A percentile compares a stretch with the other conserved stretches of the same genome.
These are phyloP conservation scores for Chloroclysta siterata DNA, from an alignment of 2,888 invertebrate genomes.

Conservation along the genomic window DNA sequence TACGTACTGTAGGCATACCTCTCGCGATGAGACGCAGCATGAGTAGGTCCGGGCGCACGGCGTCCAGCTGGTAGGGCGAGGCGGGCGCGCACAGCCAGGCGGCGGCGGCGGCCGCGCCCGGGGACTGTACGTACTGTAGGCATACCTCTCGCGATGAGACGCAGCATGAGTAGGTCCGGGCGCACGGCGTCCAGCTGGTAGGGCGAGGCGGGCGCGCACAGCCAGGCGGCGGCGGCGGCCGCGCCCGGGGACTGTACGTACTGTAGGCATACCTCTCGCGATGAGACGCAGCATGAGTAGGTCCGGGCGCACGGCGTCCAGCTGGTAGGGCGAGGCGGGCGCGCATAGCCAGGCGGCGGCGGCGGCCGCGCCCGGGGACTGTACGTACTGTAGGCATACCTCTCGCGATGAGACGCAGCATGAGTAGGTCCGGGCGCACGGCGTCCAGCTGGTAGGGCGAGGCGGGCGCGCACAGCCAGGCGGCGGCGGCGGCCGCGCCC, in stretches of 20 bases:
- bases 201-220: conserved; percentile 95
- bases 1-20: conserved; percentile 77
- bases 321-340: conserved; percentile 95
- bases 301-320: conserved; percentile 97
- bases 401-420: conserved; percentile 91
- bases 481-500: conserved; percentile 93
- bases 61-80: conserved; percentile 95
- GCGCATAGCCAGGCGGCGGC: conserved; percentile 95
- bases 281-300: conserved; percentile 93
- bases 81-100: conserved; percentile 94
- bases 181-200: conserved; percentile 95
- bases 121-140: too few relatives aligned
- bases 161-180: conserved; percentile 94
- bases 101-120: conserved; percentile 92
- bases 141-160: conserved; percentile 90
- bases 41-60: conserved; percentile 95
- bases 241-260: conserved; percentile 75
- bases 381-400: conserved; percentile 75
- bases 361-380: conserved; percentile 87
- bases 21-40: conserved; percentile 92
- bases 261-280: conserved; percentile 88
- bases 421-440: conserved; percentile 95
- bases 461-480: too few relatives aligned
- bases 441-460: conserved; percentile 96
- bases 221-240: conserved; percentile 93